These are phyloP conservation scores for Samia ricini DNA, from an alignment of 1,140 invertebrate species.

Conservation along the genomic window DNA sequence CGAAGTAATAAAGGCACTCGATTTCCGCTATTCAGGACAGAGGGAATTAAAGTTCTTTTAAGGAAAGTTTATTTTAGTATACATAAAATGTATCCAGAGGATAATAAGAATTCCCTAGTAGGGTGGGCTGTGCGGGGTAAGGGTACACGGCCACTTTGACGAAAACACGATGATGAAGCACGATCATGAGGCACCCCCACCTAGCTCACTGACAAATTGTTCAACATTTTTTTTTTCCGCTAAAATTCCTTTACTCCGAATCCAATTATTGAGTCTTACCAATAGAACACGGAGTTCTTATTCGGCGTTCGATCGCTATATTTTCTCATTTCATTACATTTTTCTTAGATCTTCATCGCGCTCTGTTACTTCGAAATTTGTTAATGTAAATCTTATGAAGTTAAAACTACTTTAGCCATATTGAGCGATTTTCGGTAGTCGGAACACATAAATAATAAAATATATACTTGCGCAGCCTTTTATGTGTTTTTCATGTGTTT, in stretches of 20 bases:
- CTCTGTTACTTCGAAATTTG: slow-evolving; percentile 17
- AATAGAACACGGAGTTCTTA: slow-evolving; percentile 44
- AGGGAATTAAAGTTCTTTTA: slow-evolving; percentile 72
- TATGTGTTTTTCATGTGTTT: no score
- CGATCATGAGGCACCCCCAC: slow-evolving; percentile 56
- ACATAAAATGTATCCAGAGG: slow-evolving; percentile 59
- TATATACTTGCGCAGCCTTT: no score
- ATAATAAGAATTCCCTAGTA: slow-evolving; percentile 60
- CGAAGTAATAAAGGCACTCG: slow-evolving; percentile 63
- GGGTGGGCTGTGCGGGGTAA: slow-evolving; percentile 32
- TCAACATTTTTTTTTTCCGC: slow-evolving; percentile 53
- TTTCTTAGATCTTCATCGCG: slow-evolving; percentile 23
- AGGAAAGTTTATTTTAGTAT: slow-evolving; percentile 62
- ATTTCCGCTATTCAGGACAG: slow-evolving; percentile 63
- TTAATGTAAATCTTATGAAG: slow-evolving; percentile 25
- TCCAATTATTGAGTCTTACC: slow-evolving; percentile 59
- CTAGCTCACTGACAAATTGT: slow-evolving; percentile 64
- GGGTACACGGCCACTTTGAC: slow-evolving; percentile 48
- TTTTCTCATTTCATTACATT: slow-evolving; percentile 25
- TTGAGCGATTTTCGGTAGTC: no score
- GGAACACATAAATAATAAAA: no score
- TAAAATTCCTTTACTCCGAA: slow-evolving; percentile 58
- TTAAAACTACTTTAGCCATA: no score
- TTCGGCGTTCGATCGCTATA: slow-evolving; percentile 28
- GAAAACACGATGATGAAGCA: slow-evolving; percentile 69